These are phyloP conservation scores for Python bivittatus DNA, from an alignment of 2,113 vertebrate genomes.

Conservation along the genomic window DNA sequence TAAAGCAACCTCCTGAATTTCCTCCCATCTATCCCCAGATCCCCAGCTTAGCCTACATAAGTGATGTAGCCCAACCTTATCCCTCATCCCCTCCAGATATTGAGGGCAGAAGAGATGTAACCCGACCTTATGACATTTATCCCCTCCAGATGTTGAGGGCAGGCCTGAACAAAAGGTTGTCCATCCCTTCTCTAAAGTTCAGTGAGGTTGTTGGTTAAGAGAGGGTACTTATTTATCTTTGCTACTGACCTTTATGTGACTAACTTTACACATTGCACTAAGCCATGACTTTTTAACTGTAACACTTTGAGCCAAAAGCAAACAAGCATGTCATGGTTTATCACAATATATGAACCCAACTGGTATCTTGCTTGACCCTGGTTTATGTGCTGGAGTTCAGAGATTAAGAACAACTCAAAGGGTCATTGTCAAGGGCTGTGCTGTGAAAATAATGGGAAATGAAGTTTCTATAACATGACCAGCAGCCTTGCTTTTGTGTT, in stretches of 20 bases:
- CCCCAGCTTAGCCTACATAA: background rate
- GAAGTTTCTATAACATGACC: background rate
- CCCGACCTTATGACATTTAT: background rate
- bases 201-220: background rate
- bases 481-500: background rate
- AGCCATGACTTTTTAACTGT: background rate
- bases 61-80: background rate
- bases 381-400: background rate
- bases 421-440: background rate
- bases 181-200: background rate
- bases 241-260: background rate
- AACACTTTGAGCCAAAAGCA: background rate
- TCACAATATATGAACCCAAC: background rate
- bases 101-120: background rate
- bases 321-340: background rate
- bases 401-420: background rate
- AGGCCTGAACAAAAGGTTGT: background rate
- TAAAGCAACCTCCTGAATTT: background rate
- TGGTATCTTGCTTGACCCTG: background rate
- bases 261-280: background rate
- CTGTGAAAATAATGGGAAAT: background rate
- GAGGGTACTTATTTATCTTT: background rate
- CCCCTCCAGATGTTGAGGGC: background rate
- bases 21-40: background rate
- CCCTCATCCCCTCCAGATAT: background rate